A percentile compares a stretch with the other conserved stretches of the same genome.
Evolutionary conservation across 2,113 vertebrate species (phyloP).

Genomic region (Prietella phreatophila): DNA sequence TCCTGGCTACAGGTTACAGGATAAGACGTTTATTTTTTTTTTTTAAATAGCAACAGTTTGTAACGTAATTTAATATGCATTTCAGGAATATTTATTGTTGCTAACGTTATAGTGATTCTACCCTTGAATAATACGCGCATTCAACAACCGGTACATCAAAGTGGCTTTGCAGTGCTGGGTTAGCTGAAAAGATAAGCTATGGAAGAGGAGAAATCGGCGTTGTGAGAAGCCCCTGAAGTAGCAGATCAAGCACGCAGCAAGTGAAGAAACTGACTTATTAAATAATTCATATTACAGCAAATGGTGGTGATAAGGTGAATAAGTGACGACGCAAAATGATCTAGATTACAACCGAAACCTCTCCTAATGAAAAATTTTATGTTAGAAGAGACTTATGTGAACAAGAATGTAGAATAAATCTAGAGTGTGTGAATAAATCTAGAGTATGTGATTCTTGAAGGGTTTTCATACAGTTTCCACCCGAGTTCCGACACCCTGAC

Average conservation of each 20-base stretch:
- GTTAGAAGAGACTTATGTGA: neutral
- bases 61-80: neutral
- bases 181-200: neutral
- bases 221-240: conserved; percentile 2
- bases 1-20: neutral
- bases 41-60: neutral
- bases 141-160: neutral
- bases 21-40: neutral
- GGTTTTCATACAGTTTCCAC: neutral
- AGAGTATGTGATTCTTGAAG: neutral
- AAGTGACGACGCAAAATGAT: neutral
- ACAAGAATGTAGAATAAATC: neutral
- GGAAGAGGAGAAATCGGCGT: neutral
- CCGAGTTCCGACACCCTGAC: neutral
- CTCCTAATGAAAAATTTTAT: neutral
- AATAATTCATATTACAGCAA: neutral
- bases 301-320: neutral
- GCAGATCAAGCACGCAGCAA: neutral
- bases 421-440: neutral
- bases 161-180: neutral
- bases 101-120: neutral
- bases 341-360: neutral
- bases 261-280: neutral
- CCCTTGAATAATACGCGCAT: neutral
- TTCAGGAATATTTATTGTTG: neutral